Evolutionary conservation across 2,113 vertebrate genomes (phyloP), one percentile per base, ranked within the genome.

Genomic region (Ictalurus punctatus): DNA sequence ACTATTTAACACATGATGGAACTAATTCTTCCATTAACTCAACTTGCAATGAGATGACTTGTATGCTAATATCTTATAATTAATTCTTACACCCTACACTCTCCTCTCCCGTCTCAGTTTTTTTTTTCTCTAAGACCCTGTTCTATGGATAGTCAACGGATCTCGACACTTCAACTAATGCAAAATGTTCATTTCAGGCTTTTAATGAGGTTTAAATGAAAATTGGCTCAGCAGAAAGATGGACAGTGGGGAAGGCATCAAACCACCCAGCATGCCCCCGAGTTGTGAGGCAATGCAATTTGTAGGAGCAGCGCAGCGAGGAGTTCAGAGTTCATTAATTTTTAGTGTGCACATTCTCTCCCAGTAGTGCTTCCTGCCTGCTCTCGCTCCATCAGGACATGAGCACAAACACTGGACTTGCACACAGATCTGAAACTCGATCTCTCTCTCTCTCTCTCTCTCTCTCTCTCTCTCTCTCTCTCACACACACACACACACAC

Each of bases 201-300:
- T 96, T 97, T 98, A 97, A 98, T 97, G 97, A 96, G 96, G 95
- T 97, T 97, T 97, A 97, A 97, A 97, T 97, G 97, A 98, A 97
- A 98, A 97, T 96, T 96, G 97, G 96, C 97, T 96, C 96, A 96
- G 96, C 95, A 95, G 94, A 95, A 96, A 96, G 97, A 97, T 97
- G 96, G 96, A 97, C 97, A 96, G 97, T 96, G 94, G 95, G 96
- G 87, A 96, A 97, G 96, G 96, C 95, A 96, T 96, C 96, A 96
- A 97, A 96, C 96, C 95, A 96, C 96, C 95, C 96, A 96, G 96
- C 96, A 96, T 97, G 96, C 96, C 97, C 96, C 93, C 92, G 95
- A 96, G 96, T 97, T 96, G 96, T 96, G 96, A 97, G 96, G 94
- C 95, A 96, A 97, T 97, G 96, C 95, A 95, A 96, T 97, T 97